Evolutionary conservation across 2,797 vertebrate species (phyloP).

Genomic region (Phoxinus dragarum): DNA sequence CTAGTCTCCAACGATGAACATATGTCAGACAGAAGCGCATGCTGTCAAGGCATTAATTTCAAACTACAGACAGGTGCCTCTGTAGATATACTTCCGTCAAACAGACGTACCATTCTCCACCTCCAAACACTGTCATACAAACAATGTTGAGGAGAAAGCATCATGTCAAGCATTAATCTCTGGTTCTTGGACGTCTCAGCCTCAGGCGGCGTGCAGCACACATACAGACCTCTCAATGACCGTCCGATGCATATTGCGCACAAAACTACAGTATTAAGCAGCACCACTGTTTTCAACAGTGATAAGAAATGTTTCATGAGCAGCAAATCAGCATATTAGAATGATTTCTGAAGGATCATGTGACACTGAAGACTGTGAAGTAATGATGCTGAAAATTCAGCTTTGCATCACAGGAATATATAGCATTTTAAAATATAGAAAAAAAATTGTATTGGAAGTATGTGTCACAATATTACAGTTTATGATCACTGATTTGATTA

Average conservation of each 20-base stretch:
- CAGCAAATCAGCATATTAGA: neutral
- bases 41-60: constrained; percentile 32
- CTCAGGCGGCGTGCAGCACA: neutral
- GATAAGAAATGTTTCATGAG: neutral
- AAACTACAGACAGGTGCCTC: constrained; percentile 37
- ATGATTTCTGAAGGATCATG: neutral
- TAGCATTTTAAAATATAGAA: neutral
- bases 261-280: neutral
- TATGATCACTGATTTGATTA: neutral
- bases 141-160: constrained; percentile 12
- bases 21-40: constrained; percentile 12
- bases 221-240: neutral
- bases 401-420: neutral
- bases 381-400: neutral
- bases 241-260: neutral
- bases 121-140: constrained; percentile 29
- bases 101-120: neutral
- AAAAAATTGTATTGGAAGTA: neutral
- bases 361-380: neutral
- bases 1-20: constrained; percentile 21
- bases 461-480: neutral
- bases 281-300: neutral
- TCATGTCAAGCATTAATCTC: constrained; percentile 15
- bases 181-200: neutral
- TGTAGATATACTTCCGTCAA: constrained; percentile 4